Percentiles rank a stretch among this genome's conserved stretches.
These are phyloP conservation scores for Phorcus lineatus DNA, from an alignment of 2,888 invertebrate species.

Conservation along the genomic window DNA sequence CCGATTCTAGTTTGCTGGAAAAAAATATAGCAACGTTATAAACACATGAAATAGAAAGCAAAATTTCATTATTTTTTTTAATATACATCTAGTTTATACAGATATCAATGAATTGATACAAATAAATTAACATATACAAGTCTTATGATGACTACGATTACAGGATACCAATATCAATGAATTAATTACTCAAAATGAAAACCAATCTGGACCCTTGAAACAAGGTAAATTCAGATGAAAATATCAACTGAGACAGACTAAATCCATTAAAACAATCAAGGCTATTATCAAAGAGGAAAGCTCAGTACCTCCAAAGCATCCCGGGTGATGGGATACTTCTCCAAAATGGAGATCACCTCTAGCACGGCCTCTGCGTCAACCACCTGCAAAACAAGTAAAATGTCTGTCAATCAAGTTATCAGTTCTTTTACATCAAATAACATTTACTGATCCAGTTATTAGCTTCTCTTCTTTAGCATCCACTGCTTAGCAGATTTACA, in stretches of 20 bases:
- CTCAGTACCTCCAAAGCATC: constrained; percentile 88
- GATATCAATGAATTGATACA: not conserved
- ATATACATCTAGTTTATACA: not conserved
- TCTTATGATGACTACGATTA: too few relatives aligned
- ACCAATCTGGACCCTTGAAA: too few relatives aligned
- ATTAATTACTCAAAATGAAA: too few relatives aligned
- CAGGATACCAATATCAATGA: too few relatives aligned
- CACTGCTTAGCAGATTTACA: too few relatives aligned
- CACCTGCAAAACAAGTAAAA: constrained; percentile 82
- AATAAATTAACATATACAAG: not conserved
- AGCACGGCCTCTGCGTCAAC: constrained; percentile 94
- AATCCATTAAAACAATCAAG: too few relatives aligned
- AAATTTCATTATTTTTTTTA: not conserved
- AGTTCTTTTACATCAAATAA: too few relatives aligned
- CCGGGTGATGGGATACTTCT: constrained; percentile 92
- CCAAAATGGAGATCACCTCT: constrained; percentile 94
- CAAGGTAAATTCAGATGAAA: too few relatives aligned
- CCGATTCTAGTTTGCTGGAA: constrained; percentile 94
- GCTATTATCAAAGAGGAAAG: too few relatives aligned
- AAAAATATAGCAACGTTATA: constrained; percentile 29
- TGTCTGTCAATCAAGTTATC: not conserved
- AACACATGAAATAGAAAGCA: not conserved
- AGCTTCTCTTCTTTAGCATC: too few relatives aligned
- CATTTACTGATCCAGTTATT: too few relatives aligned
- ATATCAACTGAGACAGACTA: too few relatives aligned